Evolutionary conservation across 2,888 invertebrate genomes (phyloP).

Genomic region (Digitonthophagus gazella): DNA sequence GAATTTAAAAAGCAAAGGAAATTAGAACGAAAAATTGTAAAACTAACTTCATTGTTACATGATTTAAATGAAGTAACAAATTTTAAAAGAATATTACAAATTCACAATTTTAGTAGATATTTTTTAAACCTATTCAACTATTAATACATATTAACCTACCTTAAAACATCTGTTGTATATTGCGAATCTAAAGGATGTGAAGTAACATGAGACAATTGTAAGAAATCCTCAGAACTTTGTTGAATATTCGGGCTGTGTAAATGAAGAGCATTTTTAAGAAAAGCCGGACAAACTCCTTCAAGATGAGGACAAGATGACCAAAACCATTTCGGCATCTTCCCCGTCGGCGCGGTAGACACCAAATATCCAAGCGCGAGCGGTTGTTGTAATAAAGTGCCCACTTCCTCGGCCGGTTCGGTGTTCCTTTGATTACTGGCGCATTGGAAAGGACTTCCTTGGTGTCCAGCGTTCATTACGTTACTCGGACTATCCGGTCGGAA

Average conservation of each 20-base stretch:
- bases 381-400: constrained; percentile 88
- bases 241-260: constrained; percentile 88
- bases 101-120: too few species aligned
- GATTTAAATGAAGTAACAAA: too few species aligned
- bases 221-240: constrained; percentile 83
- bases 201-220: constrained; percentile 72
- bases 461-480: constrained; percentile 47
- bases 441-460: constrained; percentile 52
- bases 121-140: too few species aligned
- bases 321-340: constrained; percentile 95
- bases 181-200: constrained; percentile 95
- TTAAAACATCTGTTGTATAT: constrained; percentile 94
- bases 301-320: constrained; percentile 95
- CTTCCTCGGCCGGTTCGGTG: constrained; percentile 45
- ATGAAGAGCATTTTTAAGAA: constrained; percentile 94
- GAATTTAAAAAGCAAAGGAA: too few species aligned
- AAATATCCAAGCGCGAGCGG: constrained; percentile 97
- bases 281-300: constrained; percentile 87
- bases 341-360: constrained; percentile 94
- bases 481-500: constrained; percentile 59
- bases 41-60: too few species aligned
- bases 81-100: too few species aligned
- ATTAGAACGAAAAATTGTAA: too few species aligned
- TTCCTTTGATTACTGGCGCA: constrained; percentile 52
- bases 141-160: constrained; percentile 64